A percentile compares a stretch with the other conserved stretches of the same genome.
These are phyloP conservation scores for Pristis pectinata DNA, from an alignment of 2,797 vertebrate genomes.

Conservation along the genomic window DNA sequence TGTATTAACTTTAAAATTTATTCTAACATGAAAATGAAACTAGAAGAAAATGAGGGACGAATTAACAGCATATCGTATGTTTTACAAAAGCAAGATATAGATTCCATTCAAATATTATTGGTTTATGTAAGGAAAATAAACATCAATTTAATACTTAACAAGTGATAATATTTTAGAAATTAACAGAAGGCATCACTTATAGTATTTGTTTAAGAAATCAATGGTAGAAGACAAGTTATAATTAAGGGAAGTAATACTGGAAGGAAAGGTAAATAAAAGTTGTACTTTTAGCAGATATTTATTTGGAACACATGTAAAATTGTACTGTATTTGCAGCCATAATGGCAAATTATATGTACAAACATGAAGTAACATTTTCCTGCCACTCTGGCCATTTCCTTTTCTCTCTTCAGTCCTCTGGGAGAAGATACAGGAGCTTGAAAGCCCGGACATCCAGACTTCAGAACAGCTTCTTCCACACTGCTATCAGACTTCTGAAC, in stretches of 20 bases:
- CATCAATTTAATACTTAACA: neutral
- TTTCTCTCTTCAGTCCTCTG: no score
- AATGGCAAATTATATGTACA: neutral
- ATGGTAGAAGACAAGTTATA: no score
- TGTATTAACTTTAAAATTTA: constrained; percentile 6
- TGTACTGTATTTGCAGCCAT: neutral
- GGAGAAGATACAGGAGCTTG: no score
- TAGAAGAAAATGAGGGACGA: no score
- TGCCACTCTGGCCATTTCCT: no score
- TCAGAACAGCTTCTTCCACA: no score
- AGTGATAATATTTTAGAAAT: neutral
- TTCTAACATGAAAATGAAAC: neutral
- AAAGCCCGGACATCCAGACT: no score
- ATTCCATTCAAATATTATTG: neutral
- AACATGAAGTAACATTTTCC: neutral
- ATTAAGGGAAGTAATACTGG: neutral
- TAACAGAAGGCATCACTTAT: neutral
- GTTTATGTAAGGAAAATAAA: neutral
- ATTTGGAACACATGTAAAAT: neutral
- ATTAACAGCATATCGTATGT: neutral
- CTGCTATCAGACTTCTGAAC: no score
- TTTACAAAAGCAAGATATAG: neutral
- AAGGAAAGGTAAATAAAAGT: neutral
- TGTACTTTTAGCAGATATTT: neutral
- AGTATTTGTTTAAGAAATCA: no score